Conservation (phyloP, 2,113 vertebrate genomes). For the Meriones unguiculatus region DNA sequence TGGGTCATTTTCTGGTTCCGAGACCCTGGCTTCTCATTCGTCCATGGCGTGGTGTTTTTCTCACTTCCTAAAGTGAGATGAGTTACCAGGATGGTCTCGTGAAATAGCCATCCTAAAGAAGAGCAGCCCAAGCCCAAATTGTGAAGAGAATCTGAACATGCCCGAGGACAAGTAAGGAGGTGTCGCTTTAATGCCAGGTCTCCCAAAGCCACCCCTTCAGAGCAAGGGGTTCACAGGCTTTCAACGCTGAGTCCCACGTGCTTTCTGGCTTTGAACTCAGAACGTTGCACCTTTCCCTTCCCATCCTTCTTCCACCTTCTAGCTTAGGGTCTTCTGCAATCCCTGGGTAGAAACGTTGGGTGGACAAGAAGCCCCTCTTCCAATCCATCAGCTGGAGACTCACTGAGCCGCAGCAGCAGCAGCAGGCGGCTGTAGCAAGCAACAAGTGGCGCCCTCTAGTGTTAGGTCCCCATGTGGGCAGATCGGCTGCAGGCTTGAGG, state of each 20-base stretch:
- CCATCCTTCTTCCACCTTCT: background rate
- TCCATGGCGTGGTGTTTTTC: background rate
- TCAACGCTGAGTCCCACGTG: background rate
- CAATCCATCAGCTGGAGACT: background rate
- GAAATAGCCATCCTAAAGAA: background rate
- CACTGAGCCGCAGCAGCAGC: no score
- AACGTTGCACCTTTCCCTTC: background rate
- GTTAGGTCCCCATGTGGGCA: background rate
- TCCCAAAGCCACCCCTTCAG: background rate
- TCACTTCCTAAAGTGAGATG: background rate
- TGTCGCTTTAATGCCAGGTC: background rate
- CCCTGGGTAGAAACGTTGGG: background rate
- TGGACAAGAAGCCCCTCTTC: background rate
- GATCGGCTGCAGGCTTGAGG: no score
- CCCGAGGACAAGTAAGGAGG: no score
- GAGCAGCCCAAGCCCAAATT: background rate
- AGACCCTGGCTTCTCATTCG: background rate
- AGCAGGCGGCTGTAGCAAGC: no score
- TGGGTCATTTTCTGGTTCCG: background rate
- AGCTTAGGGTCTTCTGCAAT: no score
- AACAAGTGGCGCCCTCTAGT: constrained; percentile 12
- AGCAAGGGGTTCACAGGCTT: no score
- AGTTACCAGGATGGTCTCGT: background rate
- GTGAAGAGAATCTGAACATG: background rate
- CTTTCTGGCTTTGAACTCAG: background rate